Conservation (phyloP, 1,140 invertebrate species). For the Meloidogyne hapla region DNA sequence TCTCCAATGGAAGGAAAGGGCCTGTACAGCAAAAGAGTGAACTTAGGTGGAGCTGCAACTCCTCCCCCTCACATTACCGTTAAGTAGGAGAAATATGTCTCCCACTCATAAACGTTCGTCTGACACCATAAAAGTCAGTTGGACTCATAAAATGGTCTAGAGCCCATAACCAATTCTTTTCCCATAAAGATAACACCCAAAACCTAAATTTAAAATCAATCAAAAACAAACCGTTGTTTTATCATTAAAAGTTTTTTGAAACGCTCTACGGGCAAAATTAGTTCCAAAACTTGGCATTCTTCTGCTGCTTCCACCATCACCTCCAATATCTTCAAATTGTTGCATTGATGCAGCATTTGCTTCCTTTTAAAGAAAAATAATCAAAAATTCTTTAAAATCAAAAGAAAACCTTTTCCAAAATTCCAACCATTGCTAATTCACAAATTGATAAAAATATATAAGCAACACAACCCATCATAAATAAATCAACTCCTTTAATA, state of each 20-base stretch:
- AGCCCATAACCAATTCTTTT: no score
- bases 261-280: conserved; percentile 44
- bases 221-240: conserved; percentile 25
- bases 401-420: conserved; percentile 49
- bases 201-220: background rate
- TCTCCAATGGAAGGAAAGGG: no score
- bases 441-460: conserved; percentile 66
- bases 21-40: no score
- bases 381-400: background rate
- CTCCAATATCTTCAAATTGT: conserved; percentile 23
- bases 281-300: conserved; percentile 3
- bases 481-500: conserved; percentile 66
- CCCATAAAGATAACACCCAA: no score
- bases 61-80: no score
- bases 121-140: no score
- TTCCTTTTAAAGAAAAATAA: conserved; percentile 8
- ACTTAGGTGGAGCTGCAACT: no score
- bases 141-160: no score
- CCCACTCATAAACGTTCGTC: no score
- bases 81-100: no score
- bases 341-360: conserved; percentile 13
- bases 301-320: background rate
- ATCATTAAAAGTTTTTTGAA: conserved; percentile 42
- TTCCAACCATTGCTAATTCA: conserved; percentile 66
- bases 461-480: conserved; percentile 64